Conservation (phyloP, 2,797 vertebrate genomes). For the Malacoraja senta region DNA sequence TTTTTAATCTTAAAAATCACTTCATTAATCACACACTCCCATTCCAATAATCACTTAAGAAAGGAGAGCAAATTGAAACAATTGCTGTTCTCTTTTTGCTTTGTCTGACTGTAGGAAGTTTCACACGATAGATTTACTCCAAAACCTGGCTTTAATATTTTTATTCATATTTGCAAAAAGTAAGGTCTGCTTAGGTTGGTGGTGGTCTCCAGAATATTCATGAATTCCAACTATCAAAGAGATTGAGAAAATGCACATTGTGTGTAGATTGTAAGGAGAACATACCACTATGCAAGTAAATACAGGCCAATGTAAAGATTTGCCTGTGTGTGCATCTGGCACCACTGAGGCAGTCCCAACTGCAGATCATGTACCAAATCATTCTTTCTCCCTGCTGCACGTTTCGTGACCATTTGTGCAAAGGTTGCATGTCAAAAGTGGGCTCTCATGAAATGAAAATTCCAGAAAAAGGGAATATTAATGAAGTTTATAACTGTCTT, state of each 20-base stretch:
- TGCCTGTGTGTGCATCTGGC: neutral
- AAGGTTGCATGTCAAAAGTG: neutral
- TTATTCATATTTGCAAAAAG: neutral
- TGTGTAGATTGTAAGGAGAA: neutral
- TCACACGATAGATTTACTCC: neutral
- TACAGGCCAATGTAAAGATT: neutral
- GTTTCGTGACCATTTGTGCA: neutral
- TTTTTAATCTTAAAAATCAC: neutral
- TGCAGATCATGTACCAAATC: too few species aligned
- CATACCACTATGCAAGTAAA: neutral
- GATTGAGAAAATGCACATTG: neutral
- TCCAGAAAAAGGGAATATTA: neutral
- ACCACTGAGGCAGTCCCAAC: neutral
- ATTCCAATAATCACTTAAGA: too few species aligned
- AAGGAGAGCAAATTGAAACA: neutral
- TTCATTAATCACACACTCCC: neutral
- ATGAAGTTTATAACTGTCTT: neutral
- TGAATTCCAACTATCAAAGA: neutral
- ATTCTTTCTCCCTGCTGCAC: neutral
- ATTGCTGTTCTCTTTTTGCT: neutral
- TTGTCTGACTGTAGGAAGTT: neutral
- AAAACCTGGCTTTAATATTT: neutral
- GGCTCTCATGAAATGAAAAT: too few species aligned
- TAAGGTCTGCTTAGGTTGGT: neutral
- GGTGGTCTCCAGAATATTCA: neutral